Percentiles rank a stretch among this genome's conserved stretches.
These are phyloP conservation scores for Cyphomyrmex costatus DNA, from an alignment of 1,140 invertebrate species.

Conservation along the genomic window DNA sequence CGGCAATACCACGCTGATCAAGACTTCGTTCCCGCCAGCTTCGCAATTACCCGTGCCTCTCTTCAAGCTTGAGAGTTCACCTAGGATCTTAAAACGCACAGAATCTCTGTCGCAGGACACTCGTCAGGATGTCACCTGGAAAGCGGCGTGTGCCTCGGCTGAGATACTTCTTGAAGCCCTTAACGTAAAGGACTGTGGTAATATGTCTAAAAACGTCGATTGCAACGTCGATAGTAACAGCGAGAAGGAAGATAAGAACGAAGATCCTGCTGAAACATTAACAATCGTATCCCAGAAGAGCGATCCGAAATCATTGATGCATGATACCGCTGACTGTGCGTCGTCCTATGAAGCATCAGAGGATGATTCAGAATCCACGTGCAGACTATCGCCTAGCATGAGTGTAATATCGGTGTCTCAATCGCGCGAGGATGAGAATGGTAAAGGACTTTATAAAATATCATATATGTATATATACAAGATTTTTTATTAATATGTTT, in stretches of 20 bases:
- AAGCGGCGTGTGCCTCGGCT: conserved; percentile 84
- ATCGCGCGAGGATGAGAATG: conserved; percentile 58
- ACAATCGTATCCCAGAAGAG: not conserved
- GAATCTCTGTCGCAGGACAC: conserved; percentile 47
- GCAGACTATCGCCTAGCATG: conserved; percentile 56
- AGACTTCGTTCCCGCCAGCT: conserved; percentile 64
- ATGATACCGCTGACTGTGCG: conserved; percentile 42
- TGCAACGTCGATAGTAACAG: not conserved
- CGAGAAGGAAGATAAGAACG: not conserved
- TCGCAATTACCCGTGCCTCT: conserved; percentile 63
- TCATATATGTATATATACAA: too few species aligned
- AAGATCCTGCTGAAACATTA: not conserved
- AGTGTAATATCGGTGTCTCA: conserved; percentile 42
- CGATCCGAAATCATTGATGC: conserved; percentile 14
- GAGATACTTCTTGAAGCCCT: conserved; percentile 82
- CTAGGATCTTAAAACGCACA: conserved; percentile 60
- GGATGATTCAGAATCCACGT: conserved; percentile 77
- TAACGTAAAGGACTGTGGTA: conserved; percentile 70
- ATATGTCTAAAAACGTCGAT: conserved; percentile 12
- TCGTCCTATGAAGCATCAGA: conserved; percentile 79
- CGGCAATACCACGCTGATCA: conserved; percentile 54
- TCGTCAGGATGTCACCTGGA: conserved; percentile 81
- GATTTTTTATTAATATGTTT: not conserved
- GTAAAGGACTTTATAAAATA: conserved; percentile 52
- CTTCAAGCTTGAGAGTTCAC: conserved; percentile 68